Base-by-base conservation (phyloP, 1,140 invertebrate genomes). In the Lasioglossum baleicum region DNA sequence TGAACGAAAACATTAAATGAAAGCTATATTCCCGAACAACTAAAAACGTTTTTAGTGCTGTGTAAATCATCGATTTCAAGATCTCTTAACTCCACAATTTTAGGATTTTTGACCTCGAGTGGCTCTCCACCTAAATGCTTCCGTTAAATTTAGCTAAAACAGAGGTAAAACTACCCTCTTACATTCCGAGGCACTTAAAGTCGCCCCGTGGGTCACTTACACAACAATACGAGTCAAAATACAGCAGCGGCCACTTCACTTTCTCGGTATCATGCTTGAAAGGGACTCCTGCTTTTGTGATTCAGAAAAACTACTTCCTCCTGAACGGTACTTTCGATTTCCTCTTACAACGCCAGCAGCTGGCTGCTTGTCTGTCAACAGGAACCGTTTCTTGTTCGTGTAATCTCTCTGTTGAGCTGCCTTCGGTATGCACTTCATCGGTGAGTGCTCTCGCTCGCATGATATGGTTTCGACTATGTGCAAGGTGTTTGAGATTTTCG, bases 361-460 rank as follows among this genome's bases (percentile, higher is more conserved):
- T 73, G 65, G 40, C 67, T 70, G 42, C 68, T 65, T 67, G 56
- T 76, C 79, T 40, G 79, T 31, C 11, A 22, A 31, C 67, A 48
- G 61, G 40, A 58, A 26, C 58, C 53, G 69, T 82, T 82, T 72
- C 68, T 79, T 82, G 68, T 66, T 48, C 17, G 42, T 48, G 13
- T 15, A 67, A 53, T 63, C 80, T 63, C 80, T 73, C 53, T 73
- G 63, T 56, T 67, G 4, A 31, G 2, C 63, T 48, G 80, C 70
- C 79, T 87, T 88, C 74, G 82, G 79, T 70, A 71, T 82, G 76
- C 81, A 70, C 84, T 83, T 81, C 82, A 51, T 70, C 79, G 73
- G 56, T 48, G 22, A 51, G 48, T 10, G 51, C 48, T 70, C 51
- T 70, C 31, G 31, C 35, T 61, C 64, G 66, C 60, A 70, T 42